Evolutionary conservation across 2,888 invertebrate genomes (phyloP).

Genomic region (Chromoteleia sp.): DNA sequence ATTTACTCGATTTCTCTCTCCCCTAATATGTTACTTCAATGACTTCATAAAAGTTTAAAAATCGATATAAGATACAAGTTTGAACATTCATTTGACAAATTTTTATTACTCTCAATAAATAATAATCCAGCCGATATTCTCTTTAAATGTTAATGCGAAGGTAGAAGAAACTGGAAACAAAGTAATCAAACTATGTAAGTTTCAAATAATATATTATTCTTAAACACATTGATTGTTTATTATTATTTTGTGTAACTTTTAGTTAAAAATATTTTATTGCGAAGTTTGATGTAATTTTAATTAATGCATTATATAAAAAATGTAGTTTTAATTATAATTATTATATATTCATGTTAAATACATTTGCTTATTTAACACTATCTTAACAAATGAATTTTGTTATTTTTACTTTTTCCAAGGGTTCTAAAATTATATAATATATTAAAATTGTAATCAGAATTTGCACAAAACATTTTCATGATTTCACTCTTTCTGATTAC

Average conservation of each 20-base stretch:
- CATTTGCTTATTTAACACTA: too few species aligned
- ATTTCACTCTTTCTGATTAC: slow-evolving; percentile 36
- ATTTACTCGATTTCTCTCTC: slow-evolving; percentile 26
- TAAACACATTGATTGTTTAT: neutral
- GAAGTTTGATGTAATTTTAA: too few species aligned
- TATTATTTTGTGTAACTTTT: neutral
- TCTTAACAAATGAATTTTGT: too few species aligned
- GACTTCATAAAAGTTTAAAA: slow-evolving; percentile 41
- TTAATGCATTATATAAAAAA: too few species aligned
- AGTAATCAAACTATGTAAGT: slow-evolving; percentile 8
- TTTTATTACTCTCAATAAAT: slow-evolving; percentile 33
- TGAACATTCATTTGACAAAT: slow-evolving; percentile 27
- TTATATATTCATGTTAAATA: too few species aligned
- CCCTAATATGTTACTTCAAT: slow-evolving; percentile 31
- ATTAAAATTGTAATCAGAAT: slow-evolving; percentile 16
- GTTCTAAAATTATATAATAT: neutral
- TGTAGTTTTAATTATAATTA: too few species aligned
- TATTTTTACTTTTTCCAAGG: neutral
- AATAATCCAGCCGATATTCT: slow-evolving; percentile 19
- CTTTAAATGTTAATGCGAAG: slow-evolving; percentile 2
- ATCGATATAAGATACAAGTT: slow-evolving; percentile 39
- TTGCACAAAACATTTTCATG: slow-evolving; percentile 41
- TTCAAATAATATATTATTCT: slow-evolving; percentile 3
- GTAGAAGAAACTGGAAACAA: slow-evolving; percentile 22
- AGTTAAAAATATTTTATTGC: too few species aligned